Base-by-base conservation (phyloP, 1,140 invertebrate genomes). In the Drosophila nannoptera region DNA sequence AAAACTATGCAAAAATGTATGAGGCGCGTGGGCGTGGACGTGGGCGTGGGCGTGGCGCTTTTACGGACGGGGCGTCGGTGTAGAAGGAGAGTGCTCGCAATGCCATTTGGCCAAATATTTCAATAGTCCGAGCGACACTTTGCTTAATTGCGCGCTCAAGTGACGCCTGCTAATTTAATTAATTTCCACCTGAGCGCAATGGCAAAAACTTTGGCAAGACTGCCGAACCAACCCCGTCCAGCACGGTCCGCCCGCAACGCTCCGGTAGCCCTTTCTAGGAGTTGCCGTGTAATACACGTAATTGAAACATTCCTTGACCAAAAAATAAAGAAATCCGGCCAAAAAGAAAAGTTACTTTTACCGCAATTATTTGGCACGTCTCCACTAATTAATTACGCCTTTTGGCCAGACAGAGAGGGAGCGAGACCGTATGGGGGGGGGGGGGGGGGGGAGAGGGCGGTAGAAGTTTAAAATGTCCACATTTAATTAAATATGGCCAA, bases 361-460 rank as follows among this genome's bases (percentile, higher is more conserved):
- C 78, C 73, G 78, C 78, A 83, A 83, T 83, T 83, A 83, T 83
- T 84, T 83, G 80, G 80, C 78, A 83, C 78, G 78, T 83, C 80
- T 77, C 69, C 59, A 86, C 81, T 84, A 84, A 84, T 84, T 84
- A 84, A 84, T 84, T 84, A 86, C 80, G 80, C 81, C 80, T 84
- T 83, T 84, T 86, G 73, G 76, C 38, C 61, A 12, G 16, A 36
- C 11, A 22, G 9, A 4, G 14, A 6, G n/a, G 1, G 36, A 2
- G 2, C 22, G 9, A 22, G 8, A 6, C 2, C 5, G 36, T 4
- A 11, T 4, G 36, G 9, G 36, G 36, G 36, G 0, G 36, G 12
- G 42, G 4, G 42, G 12, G 6, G 58, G 49, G 7, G 16, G 55
- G 48, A 46, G 14, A 42, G 42, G n/a, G n/a, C n/a, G n/a, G n/a